Evolutionary conservation across 2,888 invertebrate genomes (phyloP).

Genomic region (Lithosia quadra): DNA sequence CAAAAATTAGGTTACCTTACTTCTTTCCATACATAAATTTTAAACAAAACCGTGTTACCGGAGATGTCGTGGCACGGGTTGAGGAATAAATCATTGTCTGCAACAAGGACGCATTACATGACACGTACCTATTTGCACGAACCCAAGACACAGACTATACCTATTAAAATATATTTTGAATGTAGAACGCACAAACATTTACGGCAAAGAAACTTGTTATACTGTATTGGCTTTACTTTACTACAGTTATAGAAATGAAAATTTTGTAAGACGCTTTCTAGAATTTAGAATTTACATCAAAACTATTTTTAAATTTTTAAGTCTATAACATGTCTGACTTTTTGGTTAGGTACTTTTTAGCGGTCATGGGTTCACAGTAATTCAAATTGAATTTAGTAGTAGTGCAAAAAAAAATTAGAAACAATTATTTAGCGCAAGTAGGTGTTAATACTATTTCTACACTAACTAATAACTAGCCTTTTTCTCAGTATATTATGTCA

Average conservation of each 20-base stretch:
- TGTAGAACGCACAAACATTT: neutral
- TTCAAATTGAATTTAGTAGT: neutral
- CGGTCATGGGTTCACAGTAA: neutral
- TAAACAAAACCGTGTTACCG: slow-evolving; percentile 1
- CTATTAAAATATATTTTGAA: neutral
- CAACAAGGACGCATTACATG: slow-evolving; percentile 1
- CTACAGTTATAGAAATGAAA: neutral
- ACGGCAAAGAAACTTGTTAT: neutral
- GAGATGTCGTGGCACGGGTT: neutral
- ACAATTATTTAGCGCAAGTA: neutral
- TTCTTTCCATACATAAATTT: neutral
- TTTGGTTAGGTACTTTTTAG: neutral
- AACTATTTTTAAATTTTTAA: neutral
- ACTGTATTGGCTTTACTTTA: neutral
- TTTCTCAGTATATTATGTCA: too few species aligned
- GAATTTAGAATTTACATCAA: neutral
- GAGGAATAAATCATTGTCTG: slow-evolving; percentile 11
- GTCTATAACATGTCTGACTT: neutral
- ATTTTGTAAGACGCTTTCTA: neutral
- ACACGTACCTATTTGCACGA: slow-evolving; percentile 5
- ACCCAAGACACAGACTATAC: neutral
- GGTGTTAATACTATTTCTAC: too few species aligned
- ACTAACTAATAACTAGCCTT: too few species aligned
- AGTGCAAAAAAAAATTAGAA: neutral
- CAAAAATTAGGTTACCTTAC: neutral